phyloP scores from a whole-genome alignment of 2,113 vertebrate species.

The Neolamprologus caudopunctatus region DNA sequence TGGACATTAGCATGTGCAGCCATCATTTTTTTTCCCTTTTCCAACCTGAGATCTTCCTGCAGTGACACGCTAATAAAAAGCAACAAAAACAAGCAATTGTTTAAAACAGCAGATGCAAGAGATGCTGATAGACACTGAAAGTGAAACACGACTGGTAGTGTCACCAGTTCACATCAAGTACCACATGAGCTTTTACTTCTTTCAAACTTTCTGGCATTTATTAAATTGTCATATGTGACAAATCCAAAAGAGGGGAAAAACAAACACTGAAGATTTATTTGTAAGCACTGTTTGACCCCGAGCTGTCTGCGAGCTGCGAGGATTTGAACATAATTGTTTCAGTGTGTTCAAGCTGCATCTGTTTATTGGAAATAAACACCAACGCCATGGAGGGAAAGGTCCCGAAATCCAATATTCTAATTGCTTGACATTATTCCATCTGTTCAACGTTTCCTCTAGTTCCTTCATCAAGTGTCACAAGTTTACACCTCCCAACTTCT shows the following conservation, averaged over 20 bases:
- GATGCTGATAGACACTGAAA: background rate
- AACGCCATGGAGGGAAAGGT: background rate
- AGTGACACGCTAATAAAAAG: background rate
- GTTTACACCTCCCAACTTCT: background rate
- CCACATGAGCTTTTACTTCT: background rate
- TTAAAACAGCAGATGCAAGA: background rate
- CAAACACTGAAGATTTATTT: background rate
- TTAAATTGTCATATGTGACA: background rate
- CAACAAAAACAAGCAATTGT: background rate
- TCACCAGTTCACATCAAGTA: background rate
- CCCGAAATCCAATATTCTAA: background rate
- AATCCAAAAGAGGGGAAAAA: background rate
- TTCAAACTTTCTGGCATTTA: background rate
- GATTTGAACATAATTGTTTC: constrained; percentile 7
- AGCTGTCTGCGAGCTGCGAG: background rate
- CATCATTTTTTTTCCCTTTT: background rate
- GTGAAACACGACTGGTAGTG: background rate
- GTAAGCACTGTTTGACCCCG: background rate
- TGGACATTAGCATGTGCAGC: background rate
- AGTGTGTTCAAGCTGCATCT: background rate
- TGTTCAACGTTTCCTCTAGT: background rate
- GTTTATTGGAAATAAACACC: constrained; percentile 15
- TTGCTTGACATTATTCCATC: constrained; percentile 1
- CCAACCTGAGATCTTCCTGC: background rate
- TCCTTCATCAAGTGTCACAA: background rate